These are phyloP conservation scores for Noctua janthina DNA, from an alignment of 2,888 invertebrate genomes.

Conservation along the genomic window DNA sequence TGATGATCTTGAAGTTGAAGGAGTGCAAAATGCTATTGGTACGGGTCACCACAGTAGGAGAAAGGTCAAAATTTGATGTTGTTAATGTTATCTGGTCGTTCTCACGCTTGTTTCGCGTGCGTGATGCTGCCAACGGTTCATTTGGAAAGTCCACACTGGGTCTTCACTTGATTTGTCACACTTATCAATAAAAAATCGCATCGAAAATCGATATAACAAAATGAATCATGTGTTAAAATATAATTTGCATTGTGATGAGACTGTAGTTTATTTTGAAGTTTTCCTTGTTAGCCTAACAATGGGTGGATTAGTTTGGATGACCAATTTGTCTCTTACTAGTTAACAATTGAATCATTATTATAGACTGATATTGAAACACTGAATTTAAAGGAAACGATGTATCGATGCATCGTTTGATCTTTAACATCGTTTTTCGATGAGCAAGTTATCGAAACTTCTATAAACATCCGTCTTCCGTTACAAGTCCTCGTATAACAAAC, in stretches of 20 bases:
- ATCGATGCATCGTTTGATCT: too few relatives aligned
- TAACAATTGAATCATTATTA: conserved; percentile 1
- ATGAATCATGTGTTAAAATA: conserved; percentile 70
- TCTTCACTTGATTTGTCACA: conserved; percentile 83
- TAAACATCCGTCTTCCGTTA: neutral
- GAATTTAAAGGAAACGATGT: neutral
- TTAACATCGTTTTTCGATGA: neutral
- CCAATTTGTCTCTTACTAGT: conserved; percentile 25
- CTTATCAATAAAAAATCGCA: conserved; percentile 74
- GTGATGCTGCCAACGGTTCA: conserved; percentile 77
- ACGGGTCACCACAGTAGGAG: conserved; percentile 76
- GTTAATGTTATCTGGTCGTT: conserved; percentile 83
- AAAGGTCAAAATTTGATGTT: conserved; percentile 83
- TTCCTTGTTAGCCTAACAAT: conserved; percentile 49
- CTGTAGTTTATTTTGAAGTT: conserved; percentile 46
- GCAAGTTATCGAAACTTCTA: neutral
- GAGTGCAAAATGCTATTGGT: conserved; percentile 63
- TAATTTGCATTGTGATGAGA: conserved; percentile 65
- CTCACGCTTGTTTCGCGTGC: conserved; percentile 85
- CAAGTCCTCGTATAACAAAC: neutral
- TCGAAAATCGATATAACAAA: conserved; percentile 73
- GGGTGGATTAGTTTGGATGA: conserved; percentile 29
- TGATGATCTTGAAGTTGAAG: conserved; percentile 42
- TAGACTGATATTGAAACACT: conserved; percentile 15
- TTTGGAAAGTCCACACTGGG: conserved; percentile 80